A percentile compares a stretch with the other conserved stretches of the same genome.
Evolutionary conservation across 2,113 vertebrate species (phyloP).

Genomic region (Sula dactylatra): DNA sequence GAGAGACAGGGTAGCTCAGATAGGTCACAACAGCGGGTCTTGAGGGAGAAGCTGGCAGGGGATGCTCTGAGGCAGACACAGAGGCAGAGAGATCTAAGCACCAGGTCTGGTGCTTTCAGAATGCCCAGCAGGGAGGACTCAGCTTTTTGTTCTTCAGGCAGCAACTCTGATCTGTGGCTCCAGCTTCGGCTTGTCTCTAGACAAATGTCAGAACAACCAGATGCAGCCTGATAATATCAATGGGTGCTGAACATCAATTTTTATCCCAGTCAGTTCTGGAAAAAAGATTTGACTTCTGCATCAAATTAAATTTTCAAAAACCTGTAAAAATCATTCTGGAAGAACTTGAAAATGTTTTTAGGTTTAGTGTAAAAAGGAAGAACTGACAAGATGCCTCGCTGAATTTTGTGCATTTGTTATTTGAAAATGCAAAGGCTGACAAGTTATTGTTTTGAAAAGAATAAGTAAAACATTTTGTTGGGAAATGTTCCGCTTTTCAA

Average conservation of each 20-base stretch:
- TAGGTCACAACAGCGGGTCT: background rate
- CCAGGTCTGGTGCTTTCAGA: background rate
- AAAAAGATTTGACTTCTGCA: background rate
- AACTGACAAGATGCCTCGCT: fast-evolving
- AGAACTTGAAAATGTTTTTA: background rate
- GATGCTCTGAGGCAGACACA: background rate
- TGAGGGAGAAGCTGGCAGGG: background rate
- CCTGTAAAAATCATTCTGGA: background rate
- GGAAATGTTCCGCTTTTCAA: background rate
- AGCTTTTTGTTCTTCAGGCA: background rate
- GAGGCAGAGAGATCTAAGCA: background rate
- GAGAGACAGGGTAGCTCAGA: background rate
- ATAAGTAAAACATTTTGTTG: background rate
- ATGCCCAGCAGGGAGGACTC: background rate
- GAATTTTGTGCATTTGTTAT: background rate
- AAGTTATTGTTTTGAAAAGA: background rate
- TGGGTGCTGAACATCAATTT: background rate
- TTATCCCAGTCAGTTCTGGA: background rate
- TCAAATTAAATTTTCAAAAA: background rate
- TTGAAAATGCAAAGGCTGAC: background rate
- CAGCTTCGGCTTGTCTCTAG: background rate
- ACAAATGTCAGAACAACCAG: background rate
- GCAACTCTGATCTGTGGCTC: background rate
- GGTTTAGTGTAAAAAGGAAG: background rate
- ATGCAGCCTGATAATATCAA: background rate